Conservation (phyloP, 1,140 invertebrate genomes). For the Cotesia typhae region DNA sequence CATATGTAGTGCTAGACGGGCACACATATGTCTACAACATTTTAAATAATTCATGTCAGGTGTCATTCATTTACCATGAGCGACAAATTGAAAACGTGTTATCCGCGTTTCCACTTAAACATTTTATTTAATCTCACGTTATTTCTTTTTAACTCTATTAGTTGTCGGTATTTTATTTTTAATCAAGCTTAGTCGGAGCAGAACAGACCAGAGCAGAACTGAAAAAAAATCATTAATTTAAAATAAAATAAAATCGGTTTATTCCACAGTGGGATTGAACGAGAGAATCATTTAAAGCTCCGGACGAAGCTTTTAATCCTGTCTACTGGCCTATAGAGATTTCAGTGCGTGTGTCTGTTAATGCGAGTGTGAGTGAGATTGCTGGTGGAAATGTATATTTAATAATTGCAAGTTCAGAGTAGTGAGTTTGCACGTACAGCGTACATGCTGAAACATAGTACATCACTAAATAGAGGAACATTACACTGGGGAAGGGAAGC, state of each 20-base stretch:
- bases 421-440: slow-evolving; percentile 14
- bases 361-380: background rate
- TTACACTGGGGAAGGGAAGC: slow-evolving; percentile 22
- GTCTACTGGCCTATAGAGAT: slow-evolving; percentile 5
- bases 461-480: background rate
- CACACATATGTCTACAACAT: background rate
- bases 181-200: slow-evolving; percentile 2
- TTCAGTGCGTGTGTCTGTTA: background rate
- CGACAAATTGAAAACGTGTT: slow-evolving; percentile 1
- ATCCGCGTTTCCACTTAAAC: background rate
- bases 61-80: slow-evolving; percentile 1
- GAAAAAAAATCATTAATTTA: background rate
- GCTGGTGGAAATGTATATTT: no score
- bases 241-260: slow-evolving; percentile 26
- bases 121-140: background rate
- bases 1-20: background rate
- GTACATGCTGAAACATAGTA: background rate
- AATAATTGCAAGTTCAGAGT: no score
- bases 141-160: background rate
- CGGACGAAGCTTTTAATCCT: slow-evolving; percentile 28
- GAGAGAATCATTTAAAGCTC: slow-evolving; percentile 15
- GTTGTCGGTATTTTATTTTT: slow-evolving; percentile 7
- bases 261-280: slow-evolving; percentile 9
- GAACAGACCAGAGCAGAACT: no score
- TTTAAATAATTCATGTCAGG: background rate